These are phyloP conservation scores for Megalops cyprinoides DNA, from an alignment of 2,797 vertebrate genomes.

Conservation along the genomic window DNA sequence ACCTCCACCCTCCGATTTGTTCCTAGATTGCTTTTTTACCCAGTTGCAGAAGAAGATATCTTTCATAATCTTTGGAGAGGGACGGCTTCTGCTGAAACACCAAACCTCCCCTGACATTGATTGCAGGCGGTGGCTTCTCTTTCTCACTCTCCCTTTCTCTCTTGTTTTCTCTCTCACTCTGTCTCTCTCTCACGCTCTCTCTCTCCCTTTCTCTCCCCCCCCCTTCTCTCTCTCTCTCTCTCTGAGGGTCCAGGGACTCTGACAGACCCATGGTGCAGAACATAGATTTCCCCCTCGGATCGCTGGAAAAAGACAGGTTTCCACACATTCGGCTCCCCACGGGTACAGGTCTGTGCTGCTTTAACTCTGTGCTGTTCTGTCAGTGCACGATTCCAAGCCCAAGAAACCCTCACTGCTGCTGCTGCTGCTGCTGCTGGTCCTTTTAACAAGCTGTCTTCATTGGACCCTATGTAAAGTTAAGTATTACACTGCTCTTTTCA, in stretches of 20 bases:
- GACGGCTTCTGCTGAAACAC: not conserved
- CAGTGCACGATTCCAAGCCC: not conserved
- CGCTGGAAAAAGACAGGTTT: not conserved
- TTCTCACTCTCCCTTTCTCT: too few relatives aligned
- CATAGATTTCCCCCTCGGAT: not conserved
- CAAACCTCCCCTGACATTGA: not conserved
- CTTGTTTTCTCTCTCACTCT: too few relatives aligned
- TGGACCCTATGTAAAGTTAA: not conserved
- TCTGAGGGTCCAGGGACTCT: not conserved
- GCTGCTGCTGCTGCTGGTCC: too few relatives aligned
- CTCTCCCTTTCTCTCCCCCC: too few relatives aligned
- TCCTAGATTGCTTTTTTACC: slow-evolving; percentile 20
- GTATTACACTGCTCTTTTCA: not conserved
- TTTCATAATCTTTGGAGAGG: slow-evolving; percentile 12
- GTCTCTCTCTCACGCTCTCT: too few relatives aligned
- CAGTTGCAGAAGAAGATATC: slow-evolving; percentile 9
- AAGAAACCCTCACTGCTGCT: not conserved
- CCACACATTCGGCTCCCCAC: not conserved
- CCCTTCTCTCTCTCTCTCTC: not conserved
- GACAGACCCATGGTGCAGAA: not conserved
- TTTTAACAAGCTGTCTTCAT: not conserved
- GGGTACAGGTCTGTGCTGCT: not conserved
- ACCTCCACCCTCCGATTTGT: slow-evolving; percentile 7
- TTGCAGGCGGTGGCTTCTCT: not conserved
- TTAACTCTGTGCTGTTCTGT: not conserved